phyloP scores from a whole-genome alignment of 2,797 vertebrate genomes.

The Pantherophis vulpinus region DNA sequence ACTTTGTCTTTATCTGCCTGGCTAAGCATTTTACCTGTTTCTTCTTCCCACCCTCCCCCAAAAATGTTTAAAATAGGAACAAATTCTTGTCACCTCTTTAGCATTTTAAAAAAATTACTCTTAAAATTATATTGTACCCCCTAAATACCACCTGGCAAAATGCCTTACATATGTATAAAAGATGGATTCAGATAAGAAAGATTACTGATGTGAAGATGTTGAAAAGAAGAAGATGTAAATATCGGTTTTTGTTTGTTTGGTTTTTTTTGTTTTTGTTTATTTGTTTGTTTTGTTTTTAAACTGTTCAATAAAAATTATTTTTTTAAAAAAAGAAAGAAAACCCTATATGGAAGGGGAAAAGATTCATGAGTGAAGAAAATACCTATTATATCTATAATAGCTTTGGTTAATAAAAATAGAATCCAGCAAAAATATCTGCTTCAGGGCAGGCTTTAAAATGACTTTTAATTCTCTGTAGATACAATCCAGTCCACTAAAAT shows the following conservation, averaged over 20 bases:
- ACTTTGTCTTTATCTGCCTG: background rate
- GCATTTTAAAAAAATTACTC: background rate
- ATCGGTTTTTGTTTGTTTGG: too few species aligned
- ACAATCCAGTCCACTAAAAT: background rate
- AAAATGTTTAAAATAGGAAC: background rate
- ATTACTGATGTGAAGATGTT: too few species aligned
- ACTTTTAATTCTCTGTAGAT: slow-evolving; percentile 2
- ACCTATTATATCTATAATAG: background rate
- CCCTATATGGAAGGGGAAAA: background rate
- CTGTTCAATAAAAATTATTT: too few species aligned
- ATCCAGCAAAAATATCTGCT: background rate
- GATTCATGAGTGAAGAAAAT: background rate
- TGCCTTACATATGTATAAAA: background rate
- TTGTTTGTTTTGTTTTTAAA: too few species aligned
- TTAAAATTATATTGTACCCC: background rate
- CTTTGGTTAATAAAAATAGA: background rate
- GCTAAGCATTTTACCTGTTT: background rate
- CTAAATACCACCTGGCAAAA: background rate
- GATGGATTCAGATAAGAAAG: too few species aligned
- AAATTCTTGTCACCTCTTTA: background rate
- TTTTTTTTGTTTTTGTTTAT: too few species aligned
- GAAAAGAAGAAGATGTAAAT: too few species aligned
- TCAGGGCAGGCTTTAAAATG: slow-evolving; percentile 11
- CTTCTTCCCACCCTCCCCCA: background rate
- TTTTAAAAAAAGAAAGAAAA: background rate